Conservation (phyloP, 1,140 invertebrate genomes). For the Hyposmocoma kahamanoa region DNA sequence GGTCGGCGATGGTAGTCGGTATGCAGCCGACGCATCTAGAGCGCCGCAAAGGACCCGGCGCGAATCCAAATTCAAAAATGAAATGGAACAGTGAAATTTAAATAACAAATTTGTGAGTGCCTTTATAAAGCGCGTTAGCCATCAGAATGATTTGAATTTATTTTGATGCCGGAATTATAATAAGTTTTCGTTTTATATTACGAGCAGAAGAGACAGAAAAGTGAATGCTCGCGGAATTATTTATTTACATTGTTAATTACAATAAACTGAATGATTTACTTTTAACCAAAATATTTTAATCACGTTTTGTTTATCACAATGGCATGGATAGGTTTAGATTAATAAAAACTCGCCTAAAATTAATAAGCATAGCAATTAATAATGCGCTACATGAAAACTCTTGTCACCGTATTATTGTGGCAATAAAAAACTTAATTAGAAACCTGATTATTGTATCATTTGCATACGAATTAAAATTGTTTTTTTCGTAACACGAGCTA, state of each 20-base stretch:
- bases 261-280: too few relatives aligned
- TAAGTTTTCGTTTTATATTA: constrained; percentile 16
- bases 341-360: too few relatives aligned
- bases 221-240: too few relatives aligned
- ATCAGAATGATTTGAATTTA: constrained; percentile 40
- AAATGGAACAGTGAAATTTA: constrained; percentile 58
- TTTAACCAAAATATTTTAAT: too few relatives aligned
- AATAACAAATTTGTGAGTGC: constrained; percentile 66
- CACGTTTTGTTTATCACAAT: too few relatives aligned
- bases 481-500: not conserved
- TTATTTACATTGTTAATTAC: too few relatives aligned
- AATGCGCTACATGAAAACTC: not conserved
- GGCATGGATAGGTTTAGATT: too few relatives aligned
- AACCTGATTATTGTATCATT: not conserved
- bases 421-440: not conserved
- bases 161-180: constrained; percentile 31
- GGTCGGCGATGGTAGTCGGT: not conserved
- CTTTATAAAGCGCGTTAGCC: constrained; percentile 50
- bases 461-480: not conserved
- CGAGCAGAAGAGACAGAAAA: too few relatives aligned
- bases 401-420: not conserved
- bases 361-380: too few relatives aligned
- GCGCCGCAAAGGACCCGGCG: constrained; percentile 25
- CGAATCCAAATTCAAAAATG: constrained; percentile 55
- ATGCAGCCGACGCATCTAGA: constrained; percentile 39